These are phyloP conservation scores for Melanophora roralis DNA, from an alignment of 2,888 invertebrate species.

Conservation along the genomic window DNA sequence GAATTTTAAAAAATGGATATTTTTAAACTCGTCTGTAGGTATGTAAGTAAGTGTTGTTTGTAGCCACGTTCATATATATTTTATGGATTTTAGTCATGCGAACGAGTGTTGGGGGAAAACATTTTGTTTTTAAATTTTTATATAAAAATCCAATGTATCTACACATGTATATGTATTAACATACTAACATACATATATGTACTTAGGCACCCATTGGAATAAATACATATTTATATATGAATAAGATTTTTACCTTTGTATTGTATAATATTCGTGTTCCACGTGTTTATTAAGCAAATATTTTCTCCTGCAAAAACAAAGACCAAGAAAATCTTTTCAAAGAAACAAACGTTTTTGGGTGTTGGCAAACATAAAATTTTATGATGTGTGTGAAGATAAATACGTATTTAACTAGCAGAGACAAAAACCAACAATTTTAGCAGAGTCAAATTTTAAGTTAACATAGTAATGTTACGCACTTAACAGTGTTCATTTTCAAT, in stretches of 20 bases:
- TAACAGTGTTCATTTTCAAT: no score
- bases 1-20: conserved; percentile 45
- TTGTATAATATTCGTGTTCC: not conserved
- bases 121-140: conserved; percentile 7
- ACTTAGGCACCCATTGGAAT: conserved; percentile 2
- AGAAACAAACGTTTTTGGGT: conserved; percentile 27
- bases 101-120: conserved; percentile 38
- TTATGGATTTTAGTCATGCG: conserved; percentile 62
- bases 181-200: not conserved
- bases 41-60: not conserved
- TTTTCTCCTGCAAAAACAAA: not conserved
- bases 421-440: no score
- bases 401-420: no score
- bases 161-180: not conserved
- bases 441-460: no score
- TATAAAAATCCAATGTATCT: not conserved
- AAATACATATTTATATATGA: not conserved
- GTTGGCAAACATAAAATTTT: conserved; percentile 59
- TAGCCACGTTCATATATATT: conserved; percentile 16
- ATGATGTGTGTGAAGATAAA: no score
- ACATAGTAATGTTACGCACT: no score
- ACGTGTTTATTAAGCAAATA: not conserved
- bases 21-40: conserved; percentile 2
- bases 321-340: not conserved
- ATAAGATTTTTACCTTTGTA: not conserved